Conservation (phyloP, 2,113 vertebrate species). For the Solea senegalensis region DNA sequence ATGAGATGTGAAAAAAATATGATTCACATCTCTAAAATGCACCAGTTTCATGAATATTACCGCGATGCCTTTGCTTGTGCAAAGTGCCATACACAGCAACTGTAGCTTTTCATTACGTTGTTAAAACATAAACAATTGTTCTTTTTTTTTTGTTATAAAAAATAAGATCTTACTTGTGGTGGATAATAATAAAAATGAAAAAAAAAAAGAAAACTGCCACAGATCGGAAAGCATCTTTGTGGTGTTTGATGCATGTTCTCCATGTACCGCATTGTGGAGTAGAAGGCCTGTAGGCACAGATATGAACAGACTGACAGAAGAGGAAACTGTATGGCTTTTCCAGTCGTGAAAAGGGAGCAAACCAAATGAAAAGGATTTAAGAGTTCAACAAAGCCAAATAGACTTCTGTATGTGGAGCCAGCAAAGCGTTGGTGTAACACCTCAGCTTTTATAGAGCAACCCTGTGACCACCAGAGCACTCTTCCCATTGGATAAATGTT, state of each 20-base stretch:
- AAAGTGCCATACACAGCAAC: not conserved
- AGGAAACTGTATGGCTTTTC: slow-evolving; percentile 29
- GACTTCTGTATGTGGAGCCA: slow-evolving; percentile 57
- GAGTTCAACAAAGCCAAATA: slow-evolving; percentile 63
- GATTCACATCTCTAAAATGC: slow-evolving; percentile 6
- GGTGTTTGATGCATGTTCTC: slow-evolving; percentile 29
- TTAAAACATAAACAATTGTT: not conserved
- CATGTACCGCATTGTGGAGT: slow-evolving; percentile 25
- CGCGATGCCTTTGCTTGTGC: not conserved
- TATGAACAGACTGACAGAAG: slow-evolving; percentile 38
- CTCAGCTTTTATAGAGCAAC: slow-evolving; percentile 68
- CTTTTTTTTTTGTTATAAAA: too few relatives aligned
- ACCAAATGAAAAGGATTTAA: slow-evolving; percentile 57
- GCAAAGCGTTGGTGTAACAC: slow-evolving; percentile 66
- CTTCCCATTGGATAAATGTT: slow-evolving; percentile 59
- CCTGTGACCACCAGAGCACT: slow-evolving; percentile 54
- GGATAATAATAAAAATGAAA: slow-evolving; percentile 1
- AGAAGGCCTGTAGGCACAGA: slow-evolving; percentile 49
- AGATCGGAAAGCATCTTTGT: slow-evolving; percentile 26
- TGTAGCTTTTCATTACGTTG: not conserved
- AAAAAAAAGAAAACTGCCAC: slow-evolving; percentile 16
- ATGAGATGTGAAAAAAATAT: not conserved
- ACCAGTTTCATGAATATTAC: slow-evolving; percentile 5
- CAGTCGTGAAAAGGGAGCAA: slow-evolving; percentile 45
- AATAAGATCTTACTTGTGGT: too few relatives aligned